These are phyloP conservation scores for Phataginus tetradactyla DNA, from an alignment of 2,797 vertebrate species.

Conservation along the genomic window DNA sequence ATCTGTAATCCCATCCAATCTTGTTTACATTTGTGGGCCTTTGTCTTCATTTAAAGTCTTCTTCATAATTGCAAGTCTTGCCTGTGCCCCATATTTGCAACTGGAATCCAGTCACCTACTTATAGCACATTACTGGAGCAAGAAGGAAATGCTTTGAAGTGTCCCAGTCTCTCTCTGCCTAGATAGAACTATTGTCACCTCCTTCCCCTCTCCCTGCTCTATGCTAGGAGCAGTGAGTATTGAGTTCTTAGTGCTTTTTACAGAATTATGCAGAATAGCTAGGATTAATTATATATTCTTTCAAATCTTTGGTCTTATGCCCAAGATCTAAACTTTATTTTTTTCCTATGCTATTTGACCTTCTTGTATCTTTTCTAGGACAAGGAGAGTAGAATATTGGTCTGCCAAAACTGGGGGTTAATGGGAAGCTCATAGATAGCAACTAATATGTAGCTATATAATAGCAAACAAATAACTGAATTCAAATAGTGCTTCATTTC, in stretches of 20 bases:
- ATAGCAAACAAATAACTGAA: neutral
- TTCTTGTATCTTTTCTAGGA: neutral
- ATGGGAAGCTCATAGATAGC: neutral
- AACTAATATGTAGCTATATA: neutral
- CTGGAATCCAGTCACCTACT: neutral
- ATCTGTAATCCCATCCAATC: neutral
- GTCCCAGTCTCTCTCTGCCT: neutral
- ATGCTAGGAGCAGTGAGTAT: neutral
- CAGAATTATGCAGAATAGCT: neutral
- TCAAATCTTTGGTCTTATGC: neutral
- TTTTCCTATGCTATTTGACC: neutral
- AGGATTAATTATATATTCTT: neutral
- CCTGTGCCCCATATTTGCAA: too few relatives aligned
- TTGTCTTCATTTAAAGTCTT: neutral
- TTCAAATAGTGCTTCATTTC: neutral
- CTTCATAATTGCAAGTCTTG: neutral
- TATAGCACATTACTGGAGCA: neutral
- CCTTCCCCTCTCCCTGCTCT: neutral
- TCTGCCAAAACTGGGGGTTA: neutral
- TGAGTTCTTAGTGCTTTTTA: neutral
- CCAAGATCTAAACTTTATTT: neutral
- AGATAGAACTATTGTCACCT: neutral
- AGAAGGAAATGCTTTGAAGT: neutral
- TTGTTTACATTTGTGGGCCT: neutral
- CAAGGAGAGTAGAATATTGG: neutral